Percentiles rank a stretch among this genome's conserved stretches.
These are phyloP conservation scores for Antidorcas marsupialis DNA, from an alignment of 2,113 vertebrate species.

Conservation along the genomic window DNA sequence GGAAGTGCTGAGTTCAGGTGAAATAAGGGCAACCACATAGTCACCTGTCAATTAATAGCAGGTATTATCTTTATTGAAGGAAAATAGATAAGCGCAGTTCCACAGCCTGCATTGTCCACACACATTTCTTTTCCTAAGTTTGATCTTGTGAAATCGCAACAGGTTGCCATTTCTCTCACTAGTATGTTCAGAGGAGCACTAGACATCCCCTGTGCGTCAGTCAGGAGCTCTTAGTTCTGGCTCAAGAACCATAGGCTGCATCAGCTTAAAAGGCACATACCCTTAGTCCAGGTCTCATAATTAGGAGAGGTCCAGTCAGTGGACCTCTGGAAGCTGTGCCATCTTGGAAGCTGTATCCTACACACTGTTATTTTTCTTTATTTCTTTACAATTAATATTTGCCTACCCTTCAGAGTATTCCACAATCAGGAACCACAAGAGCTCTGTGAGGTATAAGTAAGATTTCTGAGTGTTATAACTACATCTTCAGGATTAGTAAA, in stretches of 20 bases:
- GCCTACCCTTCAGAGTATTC: background rate
- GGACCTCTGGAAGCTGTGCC: too few species aligned
- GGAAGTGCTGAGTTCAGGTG: background rate
- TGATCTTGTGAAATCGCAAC: background rate
- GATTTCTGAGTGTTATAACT: background rate
- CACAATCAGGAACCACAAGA: background rate
- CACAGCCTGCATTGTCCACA: background rate
- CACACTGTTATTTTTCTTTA: background rate
- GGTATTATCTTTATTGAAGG: background rate
- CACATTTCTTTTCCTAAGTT: background rate
- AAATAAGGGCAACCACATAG: background rate
- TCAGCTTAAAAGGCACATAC: background rate
- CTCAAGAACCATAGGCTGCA: background rate
- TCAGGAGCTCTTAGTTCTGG: background rate
- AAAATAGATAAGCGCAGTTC: accelerated
- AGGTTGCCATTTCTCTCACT: background rate
- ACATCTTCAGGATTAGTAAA: background rate
- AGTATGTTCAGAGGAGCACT: background rate
- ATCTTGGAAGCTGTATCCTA: background rate
- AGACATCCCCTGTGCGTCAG: background rate
- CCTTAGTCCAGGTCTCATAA: background rate
- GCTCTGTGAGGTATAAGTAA: background rate
- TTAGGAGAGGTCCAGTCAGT: background rate
- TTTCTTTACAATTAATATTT: background rate
- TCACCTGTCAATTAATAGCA: background rate